Evolutionary conservation across 2,888 invertebrate genomes (phyloP), one percentile per base, ranked within the genome.

Genomic region (Latheticus oryzae): DNA sequence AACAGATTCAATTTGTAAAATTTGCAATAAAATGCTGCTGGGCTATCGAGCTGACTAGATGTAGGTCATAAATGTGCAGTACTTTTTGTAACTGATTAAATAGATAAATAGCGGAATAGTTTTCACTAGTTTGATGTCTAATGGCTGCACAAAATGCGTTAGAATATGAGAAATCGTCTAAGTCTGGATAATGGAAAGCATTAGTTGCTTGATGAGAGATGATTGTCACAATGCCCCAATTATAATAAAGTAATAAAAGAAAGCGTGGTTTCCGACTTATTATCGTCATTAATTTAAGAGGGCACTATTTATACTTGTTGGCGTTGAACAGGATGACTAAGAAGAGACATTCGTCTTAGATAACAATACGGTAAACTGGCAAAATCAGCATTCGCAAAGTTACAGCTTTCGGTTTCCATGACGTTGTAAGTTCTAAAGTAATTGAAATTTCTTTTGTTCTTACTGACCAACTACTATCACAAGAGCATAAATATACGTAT

Each of bases 261-360:
- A 68, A 67, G 66, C 63, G 63, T 58, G 61, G 50, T 53, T 61
- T 59, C 63, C 64, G 56, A 57, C 60, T 66, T 66, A 66, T 67
- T 63, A 64, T 63, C 42, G 58, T 60, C 64, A 62, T 67, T 66
- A 65, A 63, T 68, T 67, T 64, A 60, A 58, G 58, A 42, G 56
- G 47, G 56, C 47, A 63, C 67, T 67, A 69, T 68, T 69, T 69
- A 69, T 68, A 65, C 66, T 69, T 66, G 67, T 67, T 68, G 66
- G 64, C 61, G 58, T 50, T 54, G 59, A 66, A 67, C 66, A 65
- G 65, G 62, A 68, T 70, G 68, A 68, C 53, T 69, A 68, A 70
- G 64, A 63, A 63, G 60, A 47, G 60, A 61, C 67, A 70, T 70
- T 67, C 60, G 64, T 69, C 69, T 69, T 60, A 58, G 60, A 67